phyloP scores from a whole-genome alignment of 2,888 invertebrate genomes.

The Athalia rosae region DNA sequence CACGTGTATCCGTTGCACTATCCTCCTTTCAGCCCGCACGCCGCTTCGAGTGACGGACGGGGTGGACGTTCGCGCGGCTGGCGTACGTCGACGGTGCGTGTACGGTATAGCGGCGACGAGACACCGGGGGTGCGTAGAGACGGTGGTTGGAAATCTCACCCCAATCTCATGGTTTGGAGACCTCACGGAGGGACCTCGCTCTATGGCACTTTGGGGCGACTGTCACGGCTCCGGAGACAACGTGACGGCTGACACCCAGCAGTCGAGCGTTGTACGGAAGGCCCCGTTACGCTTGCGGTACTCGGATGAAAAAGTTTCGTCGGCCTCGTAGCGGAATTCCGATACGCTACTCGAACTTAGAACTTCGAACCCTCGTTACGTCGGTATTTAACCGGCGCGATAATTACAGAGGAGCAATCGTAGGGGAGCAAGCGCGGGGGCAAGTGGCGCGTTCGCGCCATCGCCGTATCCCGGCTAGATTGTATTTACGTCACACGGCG shows the following conservation, averaged over 20 bases:
- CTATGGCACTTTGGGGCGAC: conserved; percentile 54
- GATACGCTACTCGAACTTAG: no score
- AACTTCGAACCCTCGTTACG: no score
- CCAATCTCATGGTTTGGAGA: conserved; percentile 54
- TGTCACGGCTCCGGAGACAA: conserved; percentile 42
- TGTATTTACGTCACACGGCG: neutral
- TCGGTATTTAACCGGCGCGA: no score
- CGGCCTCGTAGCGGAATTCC: no score
- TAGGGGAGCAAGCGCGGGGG: no score
- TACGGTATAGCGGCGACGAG: conserved; percentile 30
- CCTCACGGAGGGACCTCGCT: conserved; percentile 58
- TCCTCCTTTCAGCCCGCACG: conserved; percentile 53
- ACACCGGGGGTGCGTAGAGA: conserved; percentile 18
- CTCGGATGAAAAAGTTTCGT: conserved; percentile 1
- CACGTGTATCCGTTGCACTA: conserved; percentile 46
- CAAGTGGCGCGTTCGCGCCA: no score
- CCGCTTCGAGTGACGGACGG: conserved; percentile 61
- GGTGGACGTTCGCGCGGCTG: conserved; percentile 59
- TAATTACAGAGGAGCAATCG: no score
- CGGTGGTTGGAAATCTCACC: conserved; percentile 50
- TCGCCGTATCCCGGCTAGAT: no score
- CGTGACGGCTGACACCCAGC: conserved; percentile 53
- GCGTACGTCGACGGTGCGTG: conserved; percentile 27
- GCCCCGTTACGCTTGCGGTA: neutral
- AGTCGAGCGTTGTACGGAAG: conserved; percentile 13